Conservation (phyloP, 2,113 vertebrate genomes). For the Hydrochoerus hydrochaeris region DNA sequence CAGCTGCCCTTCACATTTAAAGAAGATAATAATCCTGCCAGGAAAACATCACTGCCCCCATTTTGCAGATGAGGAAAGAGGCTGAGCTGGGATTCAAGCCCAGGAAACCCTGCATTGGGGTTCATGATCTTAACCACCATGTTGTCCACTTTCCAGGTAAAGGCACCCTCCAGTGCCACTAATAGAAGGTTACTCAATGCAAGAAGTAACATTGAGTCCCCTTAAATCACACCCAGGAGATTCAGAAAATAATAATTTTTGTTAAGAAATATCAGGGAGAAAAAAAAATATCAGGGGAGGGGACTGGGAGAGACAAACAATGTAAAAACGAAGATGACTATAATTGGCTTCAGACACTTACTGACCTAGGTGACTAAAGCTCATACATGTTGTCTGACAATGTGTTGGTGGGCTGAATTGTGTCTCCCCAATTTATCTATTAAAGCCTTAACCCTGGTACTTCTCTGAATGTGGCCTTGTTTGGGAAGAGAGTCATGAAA, state of each 20-base stretch:
- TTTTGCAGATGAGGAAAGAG: background rate
- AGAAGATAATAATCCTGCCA: background rate
- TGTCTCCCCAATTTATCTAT: background rate
- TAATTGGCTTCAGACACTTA: background rate
- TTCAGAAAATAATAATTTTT: background rate
- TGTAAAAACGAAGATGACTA: background rate
- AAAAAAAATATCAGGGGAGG: background rate
- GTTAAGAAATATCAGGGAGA: background rate
- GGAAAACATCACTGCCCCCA: background rate
- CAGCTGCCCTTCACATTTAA: background rate
- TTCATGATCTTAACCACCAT: no score
- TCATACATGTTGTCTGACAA: background rate
- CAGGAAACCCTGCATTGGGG: background rate
- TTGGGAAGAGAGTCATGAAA: background rate
- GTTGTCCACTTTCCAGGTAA: background rate
- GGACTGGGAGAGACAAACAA: background rate
- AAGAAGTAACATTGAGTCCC: background rate
- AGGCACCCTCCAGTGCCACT: background rate
- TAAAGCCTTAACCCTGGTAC: background rate
- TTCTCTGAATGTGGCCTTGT: background rate
- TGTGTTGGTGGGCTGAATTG: background rate
- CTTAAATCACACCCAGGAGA: slow-evolving; percentile 3
- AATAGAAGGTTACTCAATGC: background rate
- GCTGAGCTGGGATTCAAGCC: background rate
- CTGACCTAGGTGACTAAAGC: background rate